Evolutionary conservation across 2,113 vertebrate species (phyloP), one percentile per base, ranked within the genome.

Genomic region (Dipodomys stephensi): DNA sequence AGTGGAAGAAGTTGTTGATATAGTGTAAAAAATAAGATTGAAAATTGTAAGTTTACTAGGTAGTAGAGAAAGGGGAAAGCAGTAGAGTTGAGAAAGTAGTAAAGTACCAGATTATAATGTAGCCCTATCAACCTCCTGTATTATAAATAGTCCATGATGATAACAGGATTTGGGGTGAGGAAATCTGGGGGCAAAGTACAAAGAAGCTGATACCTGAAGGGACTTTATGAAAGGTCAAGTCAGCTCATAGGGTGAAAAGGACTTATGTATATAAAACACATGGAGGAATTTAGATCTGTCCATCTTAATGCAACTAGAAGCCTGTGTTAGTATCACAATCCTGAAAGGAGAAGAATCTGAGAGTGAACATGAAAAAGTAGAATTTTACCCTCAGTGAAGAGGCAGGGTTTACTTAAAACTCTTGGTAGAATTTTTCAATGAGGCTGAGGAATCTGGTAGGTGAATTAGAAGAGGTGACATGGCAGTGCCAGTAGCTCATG

Each of bases 101-200:
- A 81, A 71, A 77, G 15, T 64, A 77, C 72, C 44, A 88, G 30
- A 68, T 32, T 80, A 35, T 1, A 53, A 71, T 67, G 15, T 32
- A 84, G 67, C 32, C 81, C 18, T 2, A 44, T n/a, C 12, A 3
- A 20, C 18, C 18, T 84, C 6, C 39, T 94, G 12, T 6, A 73
- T 7, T 46, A 35, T 68, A 78, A 90, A 69, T 85, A 67, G 76
- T 53, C 69, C 28, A 79, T 53, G 23, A 71, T 83, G 78, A 84
- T 2, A 74, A 10, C 11, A 93, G 30, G 44, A 79, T 82, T 83
- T 93, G 49, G 65, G 60, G 30, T 35, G 39, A 94, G 32, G 83
- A 92, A 90, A 92, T 87, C 19, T 78, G 23, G 32, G 85, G 76
- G 19, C 25, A 87, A 87, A 62, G 73, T 78, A 27, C 27, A 79